A percentile compares a stretch with the other conserved stretches of the same genome.
Evolutionary conservation across 2,797 vertebrate genomes (phyloP).

Genomic region (Neosalanx taihuensis): DNA sequence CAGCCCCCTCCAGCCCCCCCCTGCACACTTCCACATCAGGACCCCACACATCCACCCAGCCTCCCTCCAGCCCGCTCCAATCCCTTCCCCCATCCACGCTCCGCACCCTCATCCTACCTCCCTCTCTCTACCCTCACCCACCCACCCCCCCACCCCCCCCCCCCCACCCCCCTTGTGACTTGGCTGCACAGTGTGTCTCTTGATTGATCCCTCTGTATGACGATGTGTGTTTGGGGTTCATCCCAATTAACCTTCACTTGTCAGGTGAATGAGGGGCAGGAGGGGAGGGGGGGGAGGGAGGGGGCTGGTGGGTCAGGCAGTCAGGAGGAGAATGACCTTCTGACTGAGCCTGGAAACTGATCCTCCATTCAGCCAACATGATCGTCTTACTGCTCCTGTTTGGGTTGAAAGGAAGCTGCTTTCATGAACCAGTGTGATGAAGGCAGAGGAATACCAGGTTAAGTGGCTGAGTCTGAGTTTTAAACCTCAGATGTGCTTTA

Average conservation of each 20-base stretch:
- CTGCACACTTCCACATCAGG: background rate
- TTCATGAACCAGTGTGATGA: too few relatives aligned
- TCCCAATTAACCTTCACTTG: conserved; percentile 52
- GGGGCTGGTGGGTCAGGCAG: conserved; percentile 4
- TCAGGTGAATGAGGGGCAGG: background rate
- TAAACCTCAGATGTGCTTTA: background rate
- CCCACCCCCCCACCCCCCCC: too few relatives aligned
- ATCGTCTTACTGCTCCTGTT: background rate
- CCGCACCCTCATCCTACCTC: fast-evolving
- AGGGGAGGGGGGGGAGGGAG: conserved; percentile 1
- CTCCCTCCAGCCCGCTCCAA: background rate
- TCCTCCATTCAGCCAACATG: background rate
- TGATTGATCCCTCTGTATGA: conserved; percentile 38
- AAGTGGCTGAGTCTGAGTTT: background rate
- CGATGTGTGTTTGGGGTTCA: conserved; percentile 25
- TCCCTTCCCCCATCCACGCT: too few relatives aligned
- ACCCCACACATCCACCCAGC: too few relatives aligned
- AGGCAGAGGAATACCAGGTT: too few relatives aligned
- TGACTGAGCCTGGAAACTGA: background rate
- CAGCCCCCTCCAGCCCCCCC: background rate
- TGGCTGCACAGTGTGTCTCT: background rate
- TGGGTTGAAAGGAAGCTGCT: background rate
- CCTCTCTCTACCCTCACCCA: conserved; percentile 2
- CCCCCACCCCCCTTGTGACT: background rate
- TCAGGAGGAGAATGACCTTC: too few relatives aligned